These are phyloP conservation scores for Tetramorium simillimum DNA, from an alignment of 1,140 invertebrate genomes.

Conservation along the genomic window DNA sequence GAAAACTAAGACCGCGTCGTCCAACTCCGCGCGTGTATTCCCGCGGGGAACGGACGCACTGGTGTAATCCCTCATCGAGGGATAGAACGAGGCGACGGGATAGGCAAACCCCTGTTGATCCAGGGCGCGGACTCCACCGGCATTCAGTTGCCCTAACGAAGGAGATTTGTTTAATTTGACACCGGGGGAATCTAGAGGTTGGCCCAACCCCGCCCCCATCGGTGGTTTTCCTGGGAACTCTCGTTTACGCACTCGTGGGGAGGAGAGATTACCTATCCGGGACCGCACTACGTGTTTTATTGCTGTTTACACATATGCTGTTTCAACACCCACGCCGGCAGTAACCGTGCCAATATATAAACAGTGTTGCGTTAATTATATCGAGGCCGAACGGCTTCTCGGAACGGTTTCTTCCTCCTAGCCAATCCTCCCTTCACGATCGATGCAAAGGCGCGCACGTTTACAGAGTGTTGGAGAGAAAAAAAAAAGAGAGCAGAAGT, in stretches of 20 bases:
- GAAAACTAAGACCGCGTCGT: background rate
- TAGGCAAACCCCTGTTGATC: slow-evolving; percentile 9
- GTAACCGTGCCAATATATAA: slow-evolving; percentile 77
- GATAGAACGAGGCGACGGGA: background rate
- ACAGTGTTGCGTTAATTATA: slow-evolving; percentile 79
- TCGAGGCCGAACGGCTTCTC: slow-evolving; percentile 69
- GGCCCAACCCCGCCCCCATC: slow-evolving; percentile 74
- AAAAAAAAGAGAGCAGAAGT: background rate
- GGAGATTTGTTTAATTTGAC: slow-evolving; percentile 74
- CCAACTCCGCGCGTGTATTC: background rate
- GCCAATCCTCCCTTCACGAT: slow-evolving; percentile 5
- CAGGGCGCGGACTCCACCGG: slow-evolving; percentile 8
- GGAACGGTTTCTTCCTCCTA: slow-evolving; percentile 64
- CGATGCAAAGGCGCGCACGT: background rate
- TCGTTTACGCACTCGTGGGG: slow-evolving; percentile 67
- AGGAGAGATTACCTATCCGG: slow-evolving; percentile 72
- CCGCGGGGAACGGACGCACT: background rate
- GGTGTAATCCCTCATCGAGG: background rate
- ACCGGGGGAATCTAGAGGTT: slow-evolving; percentile 54
- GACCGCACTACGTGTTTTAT: slow-evolving; percentile 77
- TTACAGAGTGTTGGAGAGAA: background rate
- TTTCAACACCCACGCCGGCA: slow-evolving; percentile 76
- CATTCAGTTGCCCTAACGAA: slow-evolving; percentile 66
- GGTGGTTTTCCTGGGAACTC: slow-evolving; percentile 55
- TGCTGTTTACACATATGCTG: slow-evolving; percentile 81